Percentiles rank a stretch among this genome's conserved stretches.
Conservation (phyloP, 2,797 vertebrate genomes). For the Sarcoramphus papa region DNA sequence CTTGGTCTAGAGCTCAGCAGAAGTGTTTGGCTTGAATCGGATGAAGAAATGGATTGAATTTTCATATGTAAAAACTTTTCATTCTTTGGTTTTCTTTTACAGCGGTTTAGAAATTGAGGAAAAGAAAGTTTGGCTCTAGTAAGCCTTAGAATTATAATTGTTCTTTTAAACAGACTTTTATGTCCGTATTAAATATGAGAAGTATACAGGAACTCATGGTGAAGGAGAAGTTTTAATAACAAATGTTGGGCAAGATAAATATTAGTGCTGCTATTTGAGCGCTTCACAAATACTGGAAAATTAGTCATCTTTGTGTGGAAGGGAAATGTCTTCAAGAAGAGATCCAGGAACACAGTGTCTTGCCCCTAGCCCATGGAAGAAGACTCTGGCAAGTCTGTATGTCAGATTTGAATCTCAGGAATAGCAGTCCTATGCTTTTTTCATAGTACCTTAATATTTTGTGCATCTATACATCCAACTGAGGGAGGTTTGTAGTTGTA, state of each 20-base stretch:
- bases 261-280: slow-evolving; percentile 19
- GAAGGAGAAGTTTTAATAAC: slow-evolving; percentile 19
- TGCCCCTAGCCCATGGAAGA: background rate
- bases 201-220: background rate
- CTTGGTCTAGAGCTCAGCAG: background rate
- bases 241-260: slow-evolving; percentile 23
- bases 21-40: background rate
- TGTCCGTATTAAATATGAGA: background rate
- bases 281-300: background rate
- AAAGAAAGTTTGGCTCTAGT: background rate
- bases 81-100: background rate
- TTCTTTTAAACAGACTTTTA: background rate
- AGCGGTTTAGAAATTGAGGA: background rate
- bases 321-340: background rate
- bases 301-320: background rate
- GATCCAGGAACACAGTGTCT: background rate
- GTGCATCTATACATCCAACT: background rate
- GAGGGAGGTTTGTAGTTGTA: background rate
- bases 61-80: background rate
- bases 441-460: background rate
- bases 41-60: background rate
- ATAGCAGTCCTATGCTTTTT: background rate
- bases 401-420: background rate
- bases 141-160: background rate
- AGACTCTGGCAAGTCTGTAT: background rate